Conservation (phyloP, 2,888 invertebrate genomes). For the Ametastegia equiseti region DNA sequence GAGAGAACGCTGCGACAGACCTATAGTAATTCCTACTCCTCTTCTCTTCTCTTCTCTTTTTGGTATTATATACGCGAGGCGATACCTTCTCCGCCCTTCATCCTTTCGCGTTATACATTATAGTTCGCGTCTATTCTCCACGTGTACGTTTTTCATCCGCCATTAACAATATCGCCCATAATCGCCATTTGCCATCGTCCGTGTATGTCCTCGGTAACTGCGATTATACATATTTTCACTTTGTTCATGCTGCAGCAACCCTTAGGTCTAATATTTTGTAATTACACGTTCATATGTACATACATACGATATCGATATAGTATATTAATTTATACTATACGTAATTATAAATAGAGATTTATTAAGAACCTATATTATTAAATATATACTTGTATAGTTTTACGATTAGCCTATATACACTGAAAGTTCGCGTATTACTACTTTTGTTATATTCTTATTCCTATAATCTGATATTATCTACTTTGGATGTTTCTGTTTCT, state of each 20-base stretch:
- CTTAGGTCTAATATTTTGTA: no score
- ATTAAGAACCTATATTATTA: no score
- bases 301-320: background rate
- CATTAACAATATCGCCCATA: background rate
- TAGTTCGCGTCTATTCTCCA: background rate
- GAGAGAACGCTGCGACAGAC: constrained; percentile 35
- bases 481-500: no score
- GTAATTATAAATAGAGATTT: no score
- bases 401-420: no score
- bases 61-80: background rate
- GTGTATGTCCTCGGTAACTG: background rate
- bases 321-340: no score
- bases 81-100: background rate
- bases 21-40: background rate
- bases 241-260: no score
- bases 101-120: background rate
- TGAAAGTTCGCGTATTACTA: no score
- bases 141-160: constrained; percentile 28
- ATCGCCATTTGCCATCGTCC: background rate
- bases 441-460: no score
- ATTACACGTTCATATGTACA: background rate
- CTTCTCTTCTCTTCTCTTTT: background rate
- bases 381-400: no score
- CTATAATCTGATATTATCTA: no score
- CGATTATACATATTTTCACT: no score